These are phyloP conservation scores for Drosophila yooni DNA, from an alignment of 2,888 invertebrate genomes.

Conservation along the genomic window DNA sequence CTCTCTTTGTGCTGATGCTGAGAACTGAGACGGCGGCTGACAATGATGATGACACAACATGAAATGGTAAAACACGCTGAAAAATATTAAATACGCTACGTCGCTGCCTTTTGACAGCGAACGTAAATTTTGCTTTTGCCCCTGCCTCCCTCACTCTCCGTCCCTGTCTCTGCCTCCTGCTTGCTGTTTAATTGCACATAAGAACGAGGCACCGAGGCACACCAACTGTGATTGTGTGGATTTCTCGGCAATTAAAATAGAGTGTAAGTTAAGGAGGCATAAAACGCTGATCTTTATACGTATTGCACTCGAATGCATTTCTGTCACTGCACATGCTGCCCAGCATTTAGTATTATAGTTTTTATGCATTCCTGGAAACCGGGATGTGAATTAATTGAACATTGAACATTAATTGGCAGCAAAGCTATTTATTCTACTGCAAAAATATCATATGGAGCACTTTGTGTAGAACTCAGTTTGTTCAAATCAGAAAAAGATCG, in stretches of 20 bases:
- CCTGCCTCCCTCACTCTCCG: not conserved
- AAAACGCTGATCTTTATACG: conserved; percentile 80
- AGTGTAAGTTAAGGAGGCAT: conserved; percentile 82
- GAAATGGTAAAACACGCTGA: conserved; percentile 83
- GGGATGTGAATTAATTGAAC: conserved; percentile 2
- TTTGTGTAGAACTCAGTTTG: not conserved
- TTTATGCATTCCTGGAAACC: conserved; percentile 54
- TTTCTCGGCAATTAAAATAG: conserved; percentile 83
- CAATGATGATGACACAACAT: conserved; percentile 84
- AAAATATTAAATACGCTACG: conserved; percentile 83
- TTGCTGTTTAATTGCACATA: conserved; percentile 75
- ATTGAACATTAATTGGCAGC: conserved; percentile 8
- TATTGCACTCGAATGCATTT: conserved; percentile 46
- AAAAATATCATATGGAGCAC: not conserved
- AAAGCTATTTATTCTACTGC: not conserved
- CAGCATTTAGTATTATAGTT: conserved; percentile 27
- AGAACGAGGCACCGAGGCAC: conserved; percentile 51
- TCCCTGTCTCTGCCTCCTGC: not conserved
- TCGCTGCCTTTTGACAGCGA: conserved; percentile 83
- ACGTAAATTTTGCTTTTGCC: conserved; percentile 83
- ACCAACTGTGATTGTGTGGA: conserved; percentile 63
- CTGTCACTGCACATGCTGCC: conserved; percentile 37
- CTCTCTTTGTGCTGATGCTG: not conserved
- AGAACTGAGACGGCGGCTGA: conserved; percentile 42
- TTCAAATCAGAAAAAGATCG: not conserved